Base-by-base conservation (phyloP, 1,140 invertebrate species). In the Medauroidea extradentata region DNA sequence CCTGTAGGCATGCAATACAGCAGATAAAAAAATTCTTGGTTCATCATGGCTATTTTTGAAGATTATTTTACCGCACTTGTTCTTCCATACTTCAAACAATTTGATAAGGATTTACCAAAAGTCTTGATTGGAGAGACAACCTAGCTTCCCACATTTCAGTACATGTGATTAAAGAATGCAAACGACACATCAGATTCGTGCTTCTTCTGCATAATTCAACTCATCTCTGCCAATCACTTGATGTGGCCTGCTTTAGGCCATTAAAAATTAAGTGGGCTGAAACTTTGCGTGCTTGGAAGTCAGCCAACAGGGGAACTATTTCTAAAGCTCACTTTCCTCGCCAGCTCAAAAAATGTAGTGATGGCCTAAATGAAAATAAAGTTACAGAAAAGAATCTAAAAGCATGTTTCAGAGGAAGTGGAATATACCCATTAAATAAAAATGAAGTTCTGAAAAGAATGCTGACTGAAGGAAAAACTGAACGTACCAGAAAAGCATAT, bases 241-340 rank as follows among this genome's bases (percentile, higher is more conserved):
- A 79, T 63, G 70, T 75, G n/a, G 69, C 68, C 14, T 67, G 71
- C 38, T 76, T 73, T 63, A 21, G 60, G 3, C 67, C 72, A 14
- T 46, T 77, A 53, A 76, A 75, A 56, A 65, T 53, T 8, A 61
- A 56, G 21, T 78, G 75, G 76, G 59, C 67, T 52, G 59, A 67
- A 53, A 67, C 76, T 50, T 59, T 78, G 29, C 53, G 50, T 19
- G 46, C 62, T 51, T 70, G 59, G 73, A 73, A 65, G 51, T 14
- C 11, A 21, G 4, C 14, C 14, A 27, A 16, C 23, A 34, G 34
- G n/a, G 82, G 80, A 3, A 82, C 83, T 19, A 85, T 71, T 3
- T 83, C 83, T 1, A 80, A 82, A 2, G 82, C 68, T 14, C n/a
- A 29, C 14, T 38, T 53, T 34, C 51, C 34, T 53, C n/a, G 25